Percentiles rank a stretch among this genome's conserved stretches.
phyloP scores from a whole-genome alignment of 1,140 invertebrate genomes.

The Bactericera cockerelli region DNA sequence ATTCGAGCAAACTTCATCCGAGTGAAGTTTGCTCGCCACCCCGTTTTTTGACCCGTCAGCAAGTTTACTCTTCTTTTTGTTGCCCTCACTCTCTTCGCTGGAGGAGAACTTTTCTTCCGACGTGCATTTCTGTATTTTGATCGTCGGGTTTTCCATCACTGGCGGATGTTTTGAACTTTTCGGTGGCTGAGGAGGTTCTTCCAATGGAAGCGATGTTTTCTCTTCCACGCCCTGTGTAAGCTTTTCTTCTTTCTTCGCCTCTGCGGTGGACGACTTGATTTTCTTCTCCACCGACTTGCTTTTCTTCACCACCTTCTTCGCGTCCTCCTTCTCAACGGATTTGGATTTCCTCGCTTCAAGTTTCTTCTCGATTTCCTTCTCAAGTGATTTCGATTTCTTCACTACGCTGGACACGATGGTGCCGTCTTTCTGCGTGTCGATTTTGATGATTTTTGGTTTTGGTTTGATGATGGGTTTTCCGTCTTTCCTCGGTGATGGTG shows the following conservation, averaged over 20 bases:
- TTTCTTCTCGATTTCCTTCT: constrained; percentile 2
- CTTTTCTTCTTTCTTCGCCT: neutral
- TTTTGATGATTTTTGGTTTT: constrained; percentile 10
- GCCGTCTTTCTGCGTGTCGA: neutral
- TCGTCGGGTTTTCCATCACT: constrained; percentile 5
- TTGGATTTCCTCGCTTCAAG: constrained; percentile 1
- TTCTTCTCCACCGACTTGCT: neutral
- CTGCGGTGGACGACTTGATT: neutral
- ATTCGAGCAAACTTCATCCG: neutral
- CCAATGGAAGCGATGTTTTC: neutral
- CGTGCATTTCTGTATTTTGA: neutral
- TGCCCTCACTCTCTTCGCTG: neutral
- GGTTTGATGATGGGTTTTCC: constrained; percentile 8
- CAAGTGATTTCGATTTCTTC: neutral
- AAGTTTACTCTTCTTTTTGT: neutral
- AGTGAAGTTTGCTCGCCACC: neutral
- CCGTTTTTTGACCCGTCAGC: neutral
- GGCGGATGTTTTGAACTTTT: neutral
- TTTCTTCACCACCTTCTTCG: neutral
- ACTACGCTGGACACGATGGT: neutral
- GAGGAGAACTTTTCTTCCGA: constrained; percentile 1
- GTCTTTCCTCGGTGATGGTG: neutral
- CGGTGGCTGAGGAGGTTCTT: neutral
- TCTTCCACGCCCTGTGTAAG: neutral
- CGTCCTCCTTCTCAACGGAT: constrained; percentile 3